Evolutionary conservation across 1,140 invertebrate genomes (phyloP).

Genomic region (Drosophila erecta): DNA sequence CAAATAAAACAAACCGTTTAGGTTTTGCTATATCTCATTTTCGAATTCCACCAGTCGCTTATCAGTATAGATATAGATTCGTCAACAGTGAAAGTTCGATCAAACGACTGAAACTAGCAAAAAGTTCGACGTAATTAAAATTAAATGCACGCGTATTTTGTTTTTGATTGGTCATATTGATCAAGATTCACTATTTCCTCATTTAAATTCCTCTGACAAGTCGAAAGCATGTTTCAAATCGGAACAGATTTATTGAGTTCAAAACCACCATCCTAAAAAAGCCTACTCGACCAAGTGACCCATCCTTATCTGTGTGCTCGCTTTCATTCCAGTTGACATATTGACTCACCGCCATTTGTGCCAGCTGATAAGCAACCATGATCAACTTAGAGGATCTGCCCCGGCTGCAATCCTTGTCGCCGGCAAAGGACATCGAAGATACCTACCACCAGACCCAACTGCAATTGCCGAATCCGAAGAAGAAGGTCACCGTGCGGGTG

Average conservation of each 20-base stretch:
- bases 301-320: constrained; percentile 21
- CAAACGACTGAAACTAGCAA: fast-evolving
- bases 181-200: too few relatives aligned
- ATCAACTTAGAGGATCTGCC: constrained; percentile 79
- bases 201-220: too few relatives aligned
- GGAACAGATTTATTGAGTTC: background rate
- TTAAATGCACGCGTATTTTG: background rate
- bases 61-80: constrained; percentile 46
- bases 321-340: constrained; percentile 36
- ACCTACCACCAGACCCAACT: constrained; percentile 25
- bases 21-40: constrained; percentile 10
- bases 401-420: constrained; percentile 77
- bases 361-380: constrained; percentile 47
- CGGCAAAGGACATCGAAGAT: constrained; percentile 65
- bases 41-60: constrained; percentile 43
- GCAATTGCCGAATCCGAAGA: constrained; percentile 27
- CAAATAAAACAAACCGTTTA: constrained; percentile 41
- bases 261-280: too few relatives aligned
- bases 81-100: constrained; percentile 18
- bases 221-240: background rate
- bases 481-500: constrained; percentile 27
- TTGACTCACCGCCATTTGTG: constrained; percentile 27
- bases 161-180: too few relatives aligned
- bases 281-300: background rate
- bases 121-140: background rate